Evolutionary conservation across 2,113 vertebrate species (phyloP).

Genomic region (Athene cunicularia): DNA sequence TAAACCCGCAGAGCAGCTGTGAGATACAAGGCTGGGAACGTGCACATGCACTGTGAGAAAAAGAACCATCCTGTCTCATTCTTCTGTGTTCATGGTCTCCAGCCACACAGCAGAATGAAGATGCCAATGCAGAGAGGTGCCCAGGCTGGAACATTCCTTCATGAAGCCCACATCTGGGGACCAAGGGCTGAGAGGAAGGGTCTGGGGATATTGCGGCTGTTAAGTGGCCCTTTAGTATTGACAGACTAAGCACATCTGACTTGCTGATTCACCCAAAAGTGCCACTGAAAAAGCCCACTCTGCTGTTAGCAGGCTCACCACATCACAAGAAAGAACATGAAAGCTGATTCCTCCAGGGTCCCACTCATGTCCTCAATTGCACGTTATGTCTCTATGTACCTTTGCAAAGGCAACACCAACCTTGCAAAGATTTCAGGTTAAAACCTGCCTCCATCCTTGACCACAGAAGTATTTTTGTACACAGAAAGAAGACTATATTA

Average conservation of each 20-base stretch:
- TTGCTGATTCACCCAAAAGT: neutral
- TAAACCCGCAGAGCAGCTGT: neutral
- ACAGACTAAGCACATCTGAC: neutral
- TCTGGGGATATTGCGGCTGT: accelerated
- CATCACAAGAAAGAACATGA: neutral
- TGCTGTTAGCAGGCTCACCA: neutral
- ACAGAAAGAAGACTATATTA: neutral
- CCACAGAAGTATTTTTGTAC: neutral
- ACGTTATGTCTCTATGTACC: accelerated
- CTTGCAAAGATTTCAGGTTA: neutral
- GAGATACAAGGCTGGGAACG: neutral
- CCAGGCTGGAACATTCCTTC: neutral
- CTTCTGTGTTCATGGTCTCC: accelerated
- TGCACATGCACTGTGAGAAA: accelerated
- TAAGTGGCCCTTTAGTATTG: neutral
- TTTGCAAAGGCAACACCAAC: neutral
- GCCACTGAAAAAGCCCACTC: neutral
- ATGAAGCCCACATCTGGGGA: neutral
- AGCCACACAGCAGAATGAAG: neutral
- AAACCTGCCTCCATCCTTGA: neutral
- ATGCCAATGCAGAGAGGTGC: accelerated
- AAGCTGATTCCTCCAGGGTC: neutral
- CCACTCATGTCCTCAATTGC: accelerated
- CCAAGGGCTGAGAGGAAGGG: neutral
- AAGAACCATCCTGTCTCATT: neutral